Conservation (phyloP, 2,888 invertebrate species). For the Spodoptera exigua region DNA sequence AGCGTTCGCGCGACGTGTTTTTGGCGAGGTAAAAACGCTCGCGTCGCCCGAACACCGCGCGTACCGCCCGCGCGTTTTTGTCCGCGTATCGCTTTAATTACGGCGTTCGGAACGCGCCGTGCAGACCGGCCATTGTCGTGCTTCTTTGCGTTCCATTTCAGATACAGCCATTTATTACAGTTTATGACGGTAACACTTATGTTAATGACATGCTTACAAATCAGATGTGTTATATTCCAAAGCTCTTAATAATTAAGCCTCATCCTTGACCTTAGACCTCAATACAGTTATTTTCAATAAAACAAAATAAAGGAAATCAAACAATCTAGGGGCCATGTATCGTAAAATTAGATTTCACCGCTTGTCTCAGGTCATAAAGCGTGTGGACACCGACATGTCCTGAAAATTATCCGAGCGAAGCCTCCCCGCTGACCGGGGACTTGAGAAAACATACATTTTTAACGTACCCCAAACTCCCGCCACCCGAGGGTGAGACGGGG, state of each 20-base stretch:
- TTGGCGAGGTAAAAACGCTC: slow-evolving; percentile 81
- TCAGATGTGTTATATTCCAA: slow-evolving; percentile 16
- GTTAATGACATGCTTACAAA: slow-evolving; percentile 33
- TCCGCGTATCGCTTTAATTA: slow-evolving; percentile 84
- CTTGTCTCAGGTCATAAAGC: slow-evolving; percentile 69
- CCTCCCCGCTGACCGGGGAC: slow-evolving; percentile 72
- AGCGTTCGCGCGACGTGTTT: slow-evolving; percentile 79
- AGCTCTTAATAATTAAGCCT: slow-evolving; percentile 14
- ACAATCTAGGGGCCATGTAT: slow-evolving; percentile 45
- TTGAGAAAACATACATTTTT: slow-evolving; percentile 85
- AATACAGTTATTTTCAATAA: slow-evolving; percentile 6
- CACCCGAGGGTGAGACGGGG: slow-evolving; percentile 80
- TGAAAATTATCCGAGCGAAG: slow-evolving; percentile 77
- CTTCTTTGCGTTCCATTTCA: slow-evolving; percentile 54
- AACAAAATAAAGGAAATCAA: slow-evolving; percentile 30
- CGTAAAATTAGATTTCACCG: slow-evolving; percentile 59
- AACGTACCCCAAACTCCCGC: slow-evolving; percentile 74
- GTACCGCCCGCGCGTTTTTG: slow-evolving; percentile 77
- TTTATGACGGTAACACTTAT: slow-evolving; percentile 38
- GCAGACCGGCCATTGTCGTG: slow-evolving; percentile 53
- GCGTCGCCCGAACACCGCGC: slow-evolving; percentile 71
- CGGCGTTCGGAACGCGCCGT: slow-evolving; percentile 70
- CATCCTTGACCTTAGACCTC: not conserved
- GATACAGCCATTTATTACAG: slow-evolving; percentile 47
- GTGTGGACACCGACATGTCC: slow-evolving; percentile 74